Percentiles rank a stretch among this genome's conserved stretches.
Conservation (phyloP, 2,888 invertebrate genomes). For the Rhaphigaster nebulosa region DNA sequence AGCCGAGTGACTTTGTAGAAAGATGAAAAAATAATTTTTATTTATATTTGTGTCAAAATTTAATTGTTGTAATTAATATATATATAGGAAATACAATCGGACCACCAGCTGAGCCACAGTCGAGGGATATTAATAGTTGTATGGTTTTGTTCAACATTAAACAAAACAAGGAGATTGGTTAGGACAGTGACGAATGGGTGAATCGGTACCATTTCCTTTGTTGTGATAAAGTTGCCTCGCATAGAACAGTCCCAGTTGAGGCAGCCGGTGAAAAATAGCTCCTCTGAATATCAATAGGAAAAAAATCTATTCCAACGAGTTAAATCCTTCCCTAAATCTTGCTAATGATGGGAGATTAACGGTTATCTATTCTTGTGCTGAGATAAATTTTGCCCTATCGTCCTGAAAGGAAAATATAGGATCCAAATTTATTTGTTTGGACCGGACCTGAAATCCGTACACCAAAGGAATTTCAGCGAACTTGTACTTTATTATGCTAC, state of each 20-base stretch:
- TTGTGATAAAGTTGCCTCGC: constrained; percentile 36
- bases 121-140: not conserved
- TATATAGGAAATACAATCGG: not conserved
- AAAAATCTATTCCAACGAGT: constrained; percentile 1
- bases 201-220: not conserved
- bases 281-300: constrained; percentile 35
- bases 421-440: constrained; percentile 34
- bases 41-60: too few species aligned
- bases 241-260: not conserved
- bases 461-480: constrained; percentile 3
- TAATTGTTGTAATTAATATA: not conserved
- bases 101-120: not conserved
- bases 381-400: constrained; percentile 46
- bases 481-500: not conserved
- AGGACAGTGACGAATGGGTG: not conserved
- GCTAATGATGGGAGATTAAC: constrained; percentile 48
- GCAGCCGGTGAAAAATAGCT: constrained; percentile 25
- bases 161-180: constrained; percentile 23
- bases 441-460: constrained; percentile 10
- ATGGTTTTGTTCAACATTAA: constrained; percentile 31
- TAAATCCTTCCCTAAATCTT: constrained; percentile 42
- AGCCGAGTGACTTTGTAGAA: too few species aligned
- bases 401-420: constrained; percentile 38
- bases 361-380: constrained; percentile 22
- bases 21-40: too few species aligned